Conservation (phyloP, 2,888 invertebrate genomes). For the Philereme vetulata region DNA sequence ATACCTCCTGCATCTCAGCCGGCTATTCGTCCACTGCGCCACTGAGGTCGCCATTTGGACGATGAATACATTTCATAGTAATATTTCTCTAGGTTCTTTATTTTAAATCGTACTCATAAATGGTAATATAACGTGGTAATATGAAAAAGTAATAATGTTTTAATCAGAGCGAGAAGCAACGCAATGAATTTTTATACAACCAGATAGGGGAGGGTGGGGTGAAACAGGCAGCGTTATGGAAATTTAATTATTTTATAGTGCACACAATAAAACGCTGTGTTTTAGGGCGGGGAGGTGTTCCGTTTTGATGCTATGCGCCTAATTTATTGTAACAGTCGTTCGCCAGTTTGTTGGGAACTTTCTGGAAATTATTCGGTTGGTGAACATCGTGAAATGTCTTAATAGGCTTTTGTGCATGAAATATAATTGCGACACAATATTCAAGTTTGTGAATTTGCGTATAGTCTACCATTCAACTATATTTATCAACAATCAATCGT, state of each 20-base stretch:
- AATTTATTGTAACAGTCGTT: conserved; percentile 48
- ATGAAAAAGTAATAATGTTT: conserved; percentile 30
- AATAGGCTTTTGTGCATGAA: conserved; percentile 7
- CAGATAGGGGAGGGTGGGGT: conserved; percentile 38
- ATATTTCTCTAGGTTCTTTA: not conserved
- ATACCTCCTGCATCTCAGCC: no score
- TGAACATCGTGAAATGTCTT: conserved; percentile 18
- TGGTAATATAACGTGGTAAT: conserved; percentile 16
- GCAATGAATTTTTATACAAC: conserved; percentile 34
- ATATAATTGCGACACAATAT: not conserved
- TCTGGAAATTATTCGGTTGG: conserved; percentile 34
- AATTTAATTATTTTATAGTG: conserved; percentile 71
- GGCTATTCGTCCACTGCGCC: no score
- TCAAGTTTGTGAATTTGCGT: conserved; percentile 1
- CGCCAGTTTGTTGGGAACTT: conserved; percentile 38
- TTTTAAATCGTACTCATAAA: conserved; percentile 5
- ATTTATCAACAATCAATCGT: no score
- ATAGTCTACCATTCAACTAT: no score
- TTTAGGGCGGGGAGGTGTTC: conserved; percentile 42
- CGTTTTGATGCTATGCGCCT: conserved; percentile 45
- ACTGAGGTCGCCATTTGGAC: no score
- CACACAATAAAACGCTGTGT: conserved; percentile 58
- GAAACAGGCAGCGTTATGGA: conserved; percentile 58
- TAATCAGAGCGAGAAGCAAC: conserved; percentile 33
- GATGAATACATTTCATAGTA: no score